Base-by-base conservation (phyloP, 1,140 invertebrate genomes). In the Apis laboriosa region DNA sequence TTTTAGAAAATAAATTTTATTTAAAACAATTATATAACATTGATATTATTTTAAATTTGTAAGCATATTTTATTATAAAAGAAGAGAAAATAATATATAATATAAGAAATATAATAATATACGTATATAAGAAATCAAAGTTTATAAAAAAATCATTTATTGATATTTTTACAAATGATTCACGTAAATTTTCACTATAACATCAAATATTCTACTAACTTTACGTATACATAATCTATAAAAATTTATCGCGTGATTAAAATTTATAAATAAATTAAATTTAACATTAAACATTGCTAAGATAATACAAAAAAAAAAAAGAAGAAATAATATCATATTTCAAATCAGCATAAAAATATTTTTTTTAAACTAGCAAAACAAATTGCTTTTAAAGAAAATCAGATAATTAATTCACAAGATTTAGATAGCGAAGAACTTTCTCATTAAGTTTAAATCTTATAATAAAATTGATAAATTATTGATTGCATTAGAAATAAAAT, bases 241-340 rank as follows among this genome's bases (percentile, higher is more conserved):
- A 51, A 34, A 51, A 77, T 64, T 76, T 76, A 58, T 77, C 5
- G 19, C 19, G 19, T 17, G 34, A 77, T 68, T 68, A 68, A 77
- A 67, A 49, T 56, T 77, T 67, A 28, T 67, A 15, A 24, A 49
- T 56, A 53, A 56, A 53, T 24, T 24, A 24, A 24, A 24, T 24
- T 24, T 24, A 24, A 24, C 24, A 24, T 24, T 24, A 24, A 77
- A 49, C 53, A 77, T 67, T 9, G 53, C n/a, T 3, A 4, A 0
- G 0, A 11, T 15, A 53, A 67, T 77, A 56, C 34, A 77, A 34
- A 13, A 56, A 43, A 24, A 24, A 9, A 11, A 77, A 68, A 7
- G 24, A 67, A 43, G 19, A 1, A 43, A n/a, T 63, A 43, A 24
- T 21, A 77, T 56, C 53, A 53, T 2, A 28, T 21, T 77, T 58